phyloP scores from a whole-genome alignment of 2,888 invertebrate genomes.

The Harpalus rubripes region DNA sequence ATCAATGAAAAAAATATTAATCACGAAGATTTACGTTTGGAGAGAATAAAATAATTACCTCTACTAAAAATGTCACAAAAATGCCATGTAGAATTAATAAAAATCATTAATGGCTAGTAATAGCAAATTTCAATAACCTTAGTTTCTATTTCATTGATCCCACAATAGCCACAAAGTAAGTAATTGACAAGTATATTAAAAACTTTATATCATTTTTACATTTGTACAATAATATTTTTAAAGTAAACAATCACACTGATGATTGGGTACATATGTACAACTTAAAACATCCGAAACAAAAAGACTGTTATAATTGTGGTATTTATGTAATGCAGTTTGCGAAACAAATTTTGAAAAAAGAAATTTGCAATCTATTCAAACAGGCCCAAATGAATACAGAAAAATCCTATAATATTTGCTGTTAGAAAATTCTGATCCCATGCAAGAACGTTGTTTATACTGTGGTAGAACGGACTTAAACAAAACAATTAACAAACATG shows the following conservation, averaged over 20 bases:
- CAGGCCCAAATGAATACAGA: background rate
- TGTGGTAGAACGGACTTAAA: too few relatives aligned
- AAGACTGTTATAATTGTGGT: too few relatives aligned
- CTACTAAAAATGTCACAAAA: background rate
- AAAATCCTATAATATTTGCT: background rate
- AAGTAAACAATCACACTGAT: background rate
- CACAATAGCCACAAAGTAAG: background rate
- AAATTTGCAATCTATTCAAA: background rate
- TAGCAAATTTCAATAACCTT: background rate
- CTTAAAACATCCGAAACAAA: constrained; percentile 4
- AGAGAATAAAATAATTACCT: too few relatives aligned
- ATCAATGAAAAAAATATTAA: too few relatives aligned
- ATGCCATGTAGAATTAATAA: background rate
- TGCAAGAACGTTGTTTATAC: too few relatives aligned
- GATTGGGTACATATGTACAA: background rate
- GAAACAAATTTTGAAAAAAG: background rate
- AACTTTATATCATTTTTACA: background rate
- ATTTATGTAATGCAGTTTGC: background rate
- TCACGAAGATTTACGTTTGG: too few relatives aligned
- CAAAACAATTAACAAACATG: too few relatives aligned
- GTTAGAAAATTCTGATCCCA: too few relatives aligned
- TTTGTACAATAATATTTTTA: background rate
- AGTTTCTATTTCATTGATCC: background rate
- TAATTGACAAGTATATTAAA: background rate
- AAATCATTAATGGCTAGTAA: background rate